Base-by-base conservation (phyloP, 2,113 vertebrate genomes). In the Todiramphus chloris region DNA sequence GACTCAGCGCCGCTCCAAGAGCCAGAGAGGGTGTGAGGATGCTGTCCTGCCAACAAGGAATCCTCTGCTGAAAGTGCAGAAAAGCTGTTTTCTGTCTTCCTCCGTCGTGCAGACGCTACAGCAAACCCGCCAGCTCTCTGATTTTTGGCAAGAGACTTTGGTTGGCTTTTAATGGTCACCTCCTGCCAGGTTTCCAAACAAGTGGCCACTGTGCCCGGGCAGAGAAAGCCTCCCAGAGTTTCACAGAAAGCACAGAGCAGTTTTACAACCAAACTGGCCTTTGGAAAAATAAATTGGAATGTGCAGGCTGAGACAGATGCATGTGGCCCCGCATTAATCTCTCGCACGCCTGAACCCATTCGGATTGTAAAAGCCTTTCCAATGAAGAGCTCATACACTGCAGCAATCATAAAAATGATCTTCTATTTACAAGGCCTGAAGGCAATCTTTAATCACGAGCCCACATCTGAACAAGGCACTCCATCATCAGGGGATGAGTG, bases 321-420 rank as follows among this genome's bases (percentile, higher is more conserved):
- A 16, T 9, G 41, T 72, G 83, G 72, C 28, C 72, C 39, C 4
- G 1, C 82, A 55, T 78, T 75, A 64, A 89, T 44, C 56, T 89
- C 63, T 48, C 30, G 51, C 50, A 64, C 0, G 8, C 72, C 50
- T 74, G 76, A 85, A 81, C 58, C 84, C 48, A 16, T 78, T 69
- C 0, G 8, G 58, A 30, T 85, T 77, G 76, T 56, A 94, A 91
- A 77, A 83, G 70, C 89, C 70, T 85, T 64, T 87, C 79, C 74
- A 76, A 56, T 66, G 83, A 81, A 93, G 79, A 93, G 80, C 53
- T 93, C 91, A 50, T 55, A 50, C 50, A 12, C 66, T 69, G 64
- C 89, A 64, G 80, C 76, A 84, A 87, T 83, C 91, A 72, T 72
- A 60, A 88, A 93, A 91, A 73, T 64, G 59, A 82, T 74, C 91